phyloP scores from a whole-genome alignment of 1,140 invertebrate species.

The Drosophila funebris region DNA sequence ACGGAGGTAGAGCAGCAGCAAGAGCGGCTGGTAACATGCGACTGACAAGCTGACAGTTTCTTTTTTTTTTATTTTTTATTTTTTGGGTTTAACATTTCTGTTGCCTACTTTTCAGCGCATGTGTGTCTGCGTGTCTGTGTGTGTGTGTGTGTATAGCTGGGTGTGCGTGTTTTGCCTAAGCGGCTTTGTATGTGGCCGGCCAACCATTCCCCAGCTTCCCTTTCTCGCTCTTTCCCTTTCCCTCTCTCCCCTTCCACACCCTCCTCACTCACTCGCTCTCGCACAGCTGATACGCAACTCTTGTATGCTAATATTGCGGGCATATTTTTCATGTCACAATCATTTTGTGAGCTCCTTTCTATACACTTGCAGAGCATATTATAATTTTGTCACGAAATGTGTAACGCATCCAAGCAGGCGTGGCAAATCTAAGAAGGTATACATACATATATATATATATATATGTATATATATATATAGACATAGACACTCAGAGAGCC shows the following conservation, averaged over 20 bases:
- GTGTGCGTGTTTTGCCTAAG: constrained; percentile 49
- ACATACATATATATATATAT: too few species aligned
- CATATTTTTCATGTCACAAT: constrained; percentile 77
- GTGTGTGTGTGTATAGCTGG: constrained; percentile 30
- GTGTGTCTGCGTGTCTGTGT: constrained; percentile 4
- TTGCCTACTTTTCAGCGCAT: constrained; percentile 24
- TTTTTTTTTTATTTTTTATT: too few species aligned
- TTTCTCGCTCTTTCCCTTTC: not conserved
- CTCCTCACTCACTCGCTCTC: not conserved
- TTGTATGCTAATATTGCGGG: constrained; percentile 68
- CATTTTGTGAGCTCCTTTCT: constrained; percentile 49
- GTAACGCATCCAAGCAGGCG: too few species aligned
- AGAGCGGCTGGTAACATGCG: constrained; percentile 3
- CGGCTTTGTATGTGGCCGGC: constrained; percentile 38
- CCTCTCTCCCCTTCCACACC: not conserved
- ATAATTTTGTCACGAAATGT: not conserved
- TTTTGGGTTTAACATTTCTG: constrained; percentile 15
- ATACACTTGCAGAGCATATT: not conserved
- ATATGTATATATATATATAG: too few species aligned
- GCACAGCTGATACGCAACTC: constrained; percentile 22
- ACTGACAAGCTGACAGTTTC: constrained; percentile 28
- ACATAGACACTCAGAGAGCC: too few species aligned
- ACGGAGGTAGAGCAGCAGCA: not conserved
- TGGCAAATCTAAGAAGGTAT: too few species aligned
- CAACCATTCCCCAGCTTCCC: not conserved